Conservation (phyloP, 2,888 invertebrate genomes). For the Drosophila buzzatii region DNA sequence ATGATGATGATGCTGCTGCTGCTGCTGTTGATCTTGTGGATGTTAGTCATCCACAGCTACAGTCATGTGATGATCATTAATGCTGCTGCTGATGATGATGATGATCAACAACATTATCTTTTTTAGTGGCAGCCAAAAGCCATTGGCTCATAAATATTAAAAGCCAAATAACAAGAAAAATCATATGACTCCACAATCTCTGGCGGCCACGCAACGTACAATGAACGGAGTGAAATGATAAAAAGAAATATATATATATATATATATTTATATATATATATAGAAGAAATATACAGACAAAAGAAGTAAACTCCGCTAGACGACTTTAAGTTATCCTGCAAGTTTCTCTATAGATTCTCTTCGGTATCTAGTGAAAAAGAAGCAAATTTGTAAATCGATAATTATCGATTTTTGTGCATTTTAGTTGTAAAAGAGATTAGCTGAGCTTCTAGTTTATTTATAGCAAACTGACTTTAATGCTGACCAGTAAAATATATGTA, state of each 20-base stretch:
- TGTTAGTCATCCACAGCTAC: slow-evolving; percentile 37
- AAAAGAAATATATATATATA: not conserved
- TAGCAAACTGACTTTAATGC: not conserved
- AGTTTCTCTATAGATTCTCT: too few relatives aligned
- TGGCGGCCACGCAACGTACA: slow-evolving; percentile 23
- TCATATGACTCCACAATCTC: slow-evolving; percentile 41
- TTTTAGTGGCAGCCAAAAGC: slow-evolving; percentile 26
- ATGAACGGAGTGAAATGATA: slow-evolving; percentile 26
- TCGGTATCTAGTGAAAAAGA: not conserved
- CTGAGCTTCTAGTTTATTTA: not conserved
- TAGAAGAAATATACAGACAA: not conserved
- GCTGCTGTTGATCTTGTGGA: slow-evolving; percentile 12
- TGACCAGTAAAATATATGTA: not conserved
- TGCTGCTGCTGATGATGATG: not conserved
- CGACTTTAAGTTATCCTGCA: not conserved
- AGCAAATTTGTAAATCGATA: not conserved
- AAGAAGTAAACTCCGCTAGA: not conserved
- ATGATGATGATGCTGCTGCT: not conserved
- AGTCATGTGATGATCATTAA: not conserved
- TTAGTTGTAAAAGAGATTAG: not conserved
- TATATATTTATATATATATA: not conserved
- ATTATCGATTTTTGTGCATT: not conserved
- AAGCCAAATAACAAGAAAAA: slow-evolving; percentile 51
- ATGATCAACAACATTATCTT: slow-evolving; percentile 21
- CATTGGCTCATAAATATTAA: slow-evolving; percentile 55